phyloP scores from a whole-genome alignment of 1,140 invertebrate species.

The Psix sp. region DNA sequence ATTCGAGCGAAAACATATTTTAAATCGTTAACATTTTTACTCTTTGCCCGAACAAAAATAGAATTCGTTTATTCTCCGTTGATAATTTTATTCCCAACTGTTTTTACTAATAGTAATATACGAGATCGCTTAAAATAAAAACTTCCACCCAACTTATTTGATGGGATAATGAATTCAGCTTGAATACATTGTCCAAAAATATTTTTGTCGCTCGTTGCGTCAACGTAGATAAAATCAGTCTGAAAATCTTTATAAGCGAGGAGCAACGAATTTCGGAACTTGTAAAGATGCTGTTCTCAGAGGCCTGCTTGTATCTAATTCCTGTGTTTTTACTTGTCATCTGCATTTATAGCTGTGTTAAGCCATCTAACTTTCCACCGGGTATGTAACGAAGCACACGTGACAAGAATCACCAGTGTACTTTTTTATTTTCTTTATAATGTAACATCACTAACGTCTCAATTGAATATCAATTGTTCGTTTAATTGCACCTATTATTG shows the following conservation, averaged over 20 bases:
- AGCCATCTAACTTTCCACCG: slow-evolving; percentile 69
- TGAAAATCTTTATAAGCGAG: slow-evolving; percentile 13
- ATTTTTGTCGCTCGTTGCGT: slow-evolving; percentile 1
- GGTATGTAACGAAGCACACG: slow-evolving; percentile 58
- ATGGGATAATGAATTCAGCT: slow-evolving; percentile 1
- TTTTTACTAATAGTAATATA: too few species aligned
- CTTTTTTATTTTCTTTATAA: too few species aligned
- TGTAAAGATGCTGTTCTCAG: slow-evolving; percentile 20
- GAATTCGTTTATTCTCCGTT: too few species aligned
- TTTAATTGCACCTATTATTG: too few species aligned
- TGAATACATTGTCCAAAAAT: slow-evolving; percentile 5
- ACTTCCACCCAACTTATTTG: neutral
- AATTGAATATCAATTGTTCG: too few species aligned
- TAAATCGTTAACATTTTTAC: too few species aligned
- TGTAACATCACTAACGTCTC: too few species aligned
- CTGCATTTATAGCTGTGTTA: slow-evolving; percentile 61
- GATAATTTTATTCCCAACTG: too few species aligned
- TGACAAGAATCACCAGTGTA: slow-evolving; percentile 17
- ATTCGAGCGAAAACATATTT: too few species aligned
- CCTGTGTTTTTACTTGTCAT: slow-evolving; percentile 36
- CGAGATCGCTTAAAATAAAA: too few species aligned
- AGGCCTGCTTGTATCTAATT: slow-evolving; percentile 31
- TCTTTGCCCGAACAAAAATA: too few species aligned
- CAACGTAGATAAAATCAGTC: slow-evolving; percentile 25
- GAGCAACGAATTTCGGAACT: neutral